Percentiles rank a stretch among this genome's conserved stretches.
phyloP scores from a whole-genome alignment of 2,888 invertebrate species.

The Lomographa bimaculata region DNA sequence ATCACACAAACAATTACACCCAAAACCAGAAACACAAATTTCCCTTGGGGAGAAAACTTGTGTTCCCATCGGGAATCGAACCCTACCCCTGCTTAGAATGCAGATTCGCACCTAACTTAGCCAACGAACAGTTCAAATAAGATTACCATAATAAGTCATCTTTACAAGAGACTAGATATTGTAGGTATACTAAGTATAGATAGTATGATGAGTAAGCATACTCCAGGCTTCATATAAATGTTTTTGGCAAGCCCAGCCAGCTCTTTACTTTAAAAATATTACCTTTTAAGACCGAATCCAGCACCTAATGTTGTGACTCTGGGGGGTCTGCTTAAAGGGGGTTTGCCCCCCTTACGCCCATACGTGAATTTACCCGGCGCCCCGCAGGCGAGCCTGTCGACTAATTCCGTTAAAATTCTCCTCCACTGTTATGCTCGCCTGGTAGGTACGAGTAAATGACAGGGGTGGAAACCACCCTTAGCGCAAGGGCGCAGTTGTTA shows the following conservation, averaged over 20 bases:
- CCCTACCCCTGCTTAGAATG: too few relatives aligned
- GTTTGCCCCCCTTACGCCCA: slow-evolving; percentile 50
- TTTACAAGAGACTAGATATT: too few relatives aligned
- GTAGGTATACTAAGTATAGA: too few relatives aligned
- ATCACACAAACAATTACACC: too few relatives aligned
- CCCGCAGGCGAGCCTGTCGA: slow-evolving; percentile 67
- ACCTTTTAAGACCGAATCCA: slow-evolving; percentile 22
- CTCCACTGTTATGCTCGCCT: slow-evolving; percentile 69
- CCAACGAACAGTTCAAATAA: too few relatives aligned
- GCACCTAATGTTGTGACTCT: slow-evolving; percentile 24
- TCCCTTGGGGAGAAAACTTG: too few relatives aligned
- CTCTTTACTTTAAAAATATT: slow-evolving; percentile 15
- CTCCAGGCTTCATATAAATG: too few relatives aligned
- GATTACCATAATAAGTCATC: too few relatives aligned
- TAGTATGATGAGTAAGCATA: too few relatives aligned
- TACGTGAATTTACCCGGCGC: slow-evolving; percentile 80
- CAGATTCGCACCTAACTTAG: too few relatives aligned
- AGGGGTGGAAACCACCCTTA: slow-evolving; percentile 49
- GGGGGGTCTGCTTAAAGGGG: slow-evolving; percentile 20
- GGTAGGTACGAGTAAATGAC: slow-evolving; percentile 76
- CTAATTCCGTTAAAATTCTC: slow-evolving; percentile 83
- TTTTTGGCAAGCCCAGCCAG: neutral
- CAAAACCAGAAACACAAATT: too few relatives aligned
- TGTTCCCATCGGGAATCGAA: too few relatives aligned
- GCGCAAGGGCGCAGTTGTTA: slow-evolving; percentile 16